Base-by-base conservation (phyloP, 2,113 vertebrate species). In the Trematomus loennbergii region DNA sequence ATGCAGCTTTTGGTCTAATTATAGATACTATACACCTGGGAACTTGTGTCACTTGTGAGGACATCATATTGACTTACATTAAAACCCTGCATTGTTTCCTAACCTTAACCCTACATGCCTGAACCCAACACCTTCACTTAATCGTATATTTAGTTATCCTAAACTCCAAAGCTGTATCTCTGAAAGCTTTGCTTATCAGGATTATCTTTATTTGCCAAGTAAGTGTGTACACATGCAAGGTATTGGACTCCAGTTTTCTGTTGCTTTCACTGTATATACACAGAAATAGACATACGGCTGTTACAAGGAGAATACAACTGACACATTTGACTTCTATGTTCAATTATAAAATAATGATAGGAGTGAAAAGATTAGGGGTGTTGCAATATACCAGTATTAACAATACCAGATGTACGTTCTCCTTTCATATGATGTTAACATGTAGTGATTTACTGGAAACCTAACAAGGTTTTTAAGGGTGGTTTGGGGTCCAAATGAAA, bases 1-100 rank as follows among this genome's bases (percentile, higher is more conserved):
- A 72, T n/a, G 4, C 59, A 59, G 46, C 40, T 46, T 29, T 9
- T 20, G 64, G 36, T 70, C 25, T 53, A 65, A 61, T 67, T 54
- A 49, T 18, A 64, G 72, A 72, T 45, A 79, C 68, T n/a, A 20
- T 40, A 53, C 61, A 10, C 29, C 43, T 3, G 40, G 15, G 22
- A 25, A 16, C 33, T 52, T 36, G 16, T 53, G 45, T 63, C 65
- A 25, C 55, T 46, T 46, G 17, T 59, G 29, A 67, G n/a, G 20
- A 45, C 29, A 66, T 10, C 3, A 7, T 16, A 36, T 33, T 72
- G 49, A 61, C 46, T 48, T 61, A 17, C 12, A 57, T n/a, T n/a
- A 15, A 18, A 12, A 33, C 22, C 45, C 45, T 16, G 29, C 64
- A 25, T 52, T 36, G 20, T 22, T 9, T 11, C 22, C 20, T 9